Base-by-base conservation (phyloP, 2,888 invertebrate genomes). In the Syritta pipiens region DNA sequence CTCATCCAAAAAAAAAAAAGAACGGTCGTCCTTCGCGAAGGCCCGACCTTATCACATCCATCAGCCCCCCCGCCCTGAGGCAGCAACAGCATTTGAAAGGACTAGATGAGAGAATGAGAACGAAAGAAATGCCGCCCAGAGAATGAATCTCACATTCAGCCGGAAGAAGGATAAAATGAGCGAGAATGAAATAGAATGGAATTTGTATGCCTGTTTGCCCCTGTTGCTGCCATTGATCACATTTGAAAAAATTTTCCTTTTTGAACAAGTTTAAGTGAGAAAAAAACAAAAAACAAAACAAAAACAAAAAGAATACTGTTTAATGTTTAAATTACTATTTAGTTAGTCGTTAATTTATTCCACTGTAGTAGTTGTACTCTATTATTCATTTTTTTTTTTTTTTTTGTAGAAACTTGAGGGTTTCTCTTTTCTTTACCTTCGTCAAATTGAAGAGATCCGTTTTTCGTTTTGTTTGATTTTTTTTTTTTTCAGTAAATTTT, bases 331-430 rank as follows among this genome's bases (percentile, higher is more conserved):
- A 57, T 74, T 59, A 57, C 48, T 51, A 59, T 77, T 77, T 77
- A 71, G 71, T 77, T 77, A 77, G 72, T 48, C 26, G 65, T 60
- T 77, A 65, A 77, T 77, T 77, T 77, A 71, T 71, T 77, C 40
- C 37, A 71, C 35, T 46, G 37, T 77, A 71, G 71, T 65, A 51
- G 59, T 53, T 72, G 53, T 72, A 65, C 48, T 77, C 37, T 32
- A 65, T 62, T 57, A n/a, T n/a, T n/a, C n/a, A n/a, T n/a, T n/a
- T n/a, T n/a, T n/a, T n/a, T n/a, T n/a, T n/a, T n/a, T n/a, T n/a
- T n/a, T n/a, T n/a, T n/a, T n/a, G n/a, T n/a, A n/a, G n/a, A n/a
- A n/a, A n/a, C n/a, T n/a, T n/a, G n/a, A n/a, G n/a, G n/a, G n/a
- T n/a, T n/a, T n/a, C n/a, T n/a, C n/a, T n/a, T n/a, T n/a, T n/a